These are phyloP conservation scores for Oscheius myriophilus DNA, from an alignment of 2,888 invertebrate species.

Conservation along the genomic window DNA sequence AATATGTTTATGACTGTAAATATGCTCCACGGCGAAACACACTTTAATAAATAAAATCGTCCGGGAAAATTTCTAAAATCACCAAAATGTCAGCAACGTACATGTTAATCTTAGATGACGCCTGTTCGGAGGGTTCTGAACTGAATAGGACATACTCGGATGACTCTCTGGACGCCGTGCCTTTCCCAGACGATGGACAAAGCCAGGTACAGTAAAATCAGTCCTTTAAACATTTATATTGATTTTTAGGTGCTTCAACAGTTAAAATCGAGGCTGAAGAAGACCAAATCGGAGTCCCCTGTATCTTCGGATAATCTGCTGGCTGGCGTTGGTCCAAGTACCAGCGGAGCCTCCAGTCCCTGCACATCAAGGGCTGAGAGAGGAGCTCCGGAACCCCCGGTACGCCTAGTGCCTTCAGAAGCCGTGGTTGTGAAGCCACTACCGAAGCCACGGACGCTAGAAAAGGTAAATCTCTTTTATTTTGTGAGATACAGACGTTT, in stretches of 20 bases:
- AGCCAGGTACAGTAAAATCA: conserved; percentile 12
- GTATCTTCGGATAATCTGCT: conserved; percentile 10
- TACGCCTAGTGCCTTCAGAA: conserved; percentile 17
- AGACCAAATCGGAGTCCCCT: conserved; percentile 57
- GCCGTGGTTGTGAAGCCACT: conserved; percentile 17
- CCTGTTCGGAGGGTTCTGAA: conserved; percentile 12
- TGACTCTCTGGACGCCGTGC: conserved; percentile 61
- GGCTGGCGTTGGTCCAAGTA: conserved; percentile 22
- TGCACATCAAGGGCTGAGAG: conserved; percentile 14
- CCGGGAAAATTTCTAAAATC: no score
- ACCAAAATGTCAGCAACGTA: no score
- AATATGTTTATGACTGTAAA: no score
- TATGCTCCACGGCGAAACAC: no score
- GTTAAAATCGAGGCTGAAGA: conserved; percentile 68
- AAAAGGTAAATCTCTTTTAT: neutral
- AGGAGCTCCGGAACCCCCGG: conserved; percentile 24
- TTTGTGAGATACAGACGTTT: neutral
- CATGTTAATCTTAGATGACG: conserved; percentile 19
- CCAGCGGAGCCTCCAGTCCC: conserved; percentile 32
- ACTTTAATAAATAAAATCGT: no score
- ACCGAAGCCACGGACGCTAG: conserved; percentile 29
- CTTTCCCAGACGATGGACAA: conserved; percentile 40
- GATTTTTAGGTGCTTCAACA: conserved; percentile 56
- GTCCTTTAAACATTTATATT: no score
- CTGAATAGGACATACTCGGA: conserved; percentile 49